Evolutionary conservation across 2,113 vertebrate species (phyloP).

Genomic region (Camelus bactrianus): DNA sequence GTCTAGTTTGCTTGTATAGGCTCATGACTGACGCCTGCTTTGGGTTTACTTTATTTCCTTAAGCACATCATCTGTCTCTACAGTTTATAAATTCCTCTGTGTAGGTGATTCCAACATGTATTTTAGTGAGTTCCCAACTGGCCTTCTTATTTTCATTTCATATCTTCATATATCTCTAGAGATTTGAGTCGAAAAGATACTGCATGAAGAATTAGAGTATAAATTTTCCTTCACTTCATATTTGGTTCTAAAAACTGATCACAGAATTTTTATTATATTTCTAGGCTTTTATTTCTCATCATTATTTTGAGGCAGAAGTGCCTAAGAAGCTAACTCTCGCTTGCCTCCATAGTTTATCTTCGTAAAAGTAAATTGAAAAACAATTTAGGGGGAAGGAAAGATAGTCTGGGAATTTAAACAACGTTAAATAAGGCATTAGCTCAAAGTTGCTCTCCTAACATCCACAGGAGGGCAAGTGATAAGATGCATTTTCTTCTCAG

Average conservation of each 20-base stretch:
- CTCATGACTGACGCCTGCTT: not conserved
- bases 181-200: not conserved
- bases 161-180: not conserved
- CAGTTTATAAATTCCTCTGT: not conserved
- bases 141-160: conserved; percentile 34
- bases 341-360: conserved; percentile 57
- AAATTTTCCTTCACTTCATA: not conserved
- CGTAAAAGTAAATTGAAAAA: conserved; percentile 63
- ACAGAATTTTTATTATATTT: conserved; percentile 60
- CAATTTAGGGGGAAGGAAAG: conserved; percentile 39
- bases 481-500: conserved; percentile 71
- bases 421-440: conserved; percentile 72
- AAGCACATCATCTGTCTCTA: not conserved
- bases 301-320: conserved; percentile 64
- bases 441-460: conserved; percentile 53
- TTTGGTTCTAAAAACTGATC: conserved; percentile 37
- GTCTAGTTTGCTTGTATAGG: not conserved
- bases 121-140: not conserved
- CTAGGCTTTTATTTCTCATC: conserved; percentile 57
- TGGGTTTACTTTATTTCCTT: not conserved
- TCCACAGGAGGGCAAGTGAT: conserved; percentile 69
- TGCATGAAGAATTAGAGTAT: not conserved
- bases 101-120: not conserved
- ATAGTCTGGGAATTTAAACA: conserved; percentile 70
- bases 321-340: conserved; percentile 46